A percentile compares a stretch with the other conserved stretches of the same genome.
These are phyloP conservation scores for Sphecodes monilicornis DNA, from an alignment of 2,888 invertebrate genomes.

Conservation along the genomic window DNA sequence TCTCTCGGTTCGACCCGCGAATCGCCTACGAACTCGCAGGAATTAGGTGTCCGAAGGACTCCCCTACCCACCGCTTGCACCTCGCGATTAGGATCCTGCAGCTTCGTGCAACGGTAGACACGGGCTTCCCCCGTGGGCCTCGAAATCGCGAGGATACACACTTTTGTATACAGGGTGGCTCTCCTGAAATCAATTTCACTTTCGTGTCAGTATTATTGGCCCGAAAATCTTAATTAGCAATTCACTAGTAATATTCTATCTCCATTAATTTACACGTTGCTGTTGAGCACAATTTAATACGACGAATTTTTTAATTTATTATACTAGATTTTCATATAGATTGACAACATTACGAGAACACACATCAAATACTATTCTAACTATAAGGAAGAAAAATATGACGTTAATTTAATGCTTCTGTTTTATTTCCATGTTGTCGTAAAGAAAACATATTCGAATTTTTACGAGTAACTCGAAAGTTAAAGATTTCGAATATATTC, in stretches of 20 bases:
- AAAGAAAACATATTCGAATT: too few relatives aligned
- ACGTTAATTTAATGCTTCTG: too few relatives aligned
- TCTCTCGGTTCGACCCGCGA: background rate
- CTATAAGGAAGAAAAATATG: too few relatives aligned
- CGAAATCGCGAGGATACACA: background rate
- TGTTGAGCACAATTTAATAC: background rate
- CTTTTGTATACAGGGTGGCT: background rate
- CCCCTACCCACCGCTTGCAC: slow-evolving; percentile 9
- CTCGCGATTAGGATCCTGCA: background rate
- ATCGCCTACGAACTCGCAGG: slow-evolving; percentile 1
- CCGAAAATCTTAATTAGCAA: background rate
- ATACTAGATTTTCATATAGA: too few relatives aligned
- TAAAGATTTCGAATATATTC: too few relatives aligned
- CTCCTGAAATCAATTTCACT: background rate
- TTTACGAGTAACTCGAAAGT: too few relatives aligned
- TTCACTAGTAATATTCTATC: background rate
- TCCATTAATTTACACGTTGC: background rate
- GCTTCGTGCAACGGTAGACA: background rate
- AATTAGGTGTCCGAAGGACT: background rate
- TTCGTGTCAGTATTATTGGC: background rate
- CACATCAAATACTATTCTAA: too few relatives aligned
- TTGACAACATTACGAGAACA: too few relatives aligned
- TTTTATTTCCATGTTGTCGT: too few relatives aligned
- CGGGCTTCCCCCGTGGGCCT: background rate
- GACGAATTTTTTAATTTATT: background rate